Percentiles rank a stretch among this genome's conserved stretches.
These are phyloP conservation scores for Trinectes maculatus DNA, from an alignment of 2,113 vertebrate species.

Conservation along the genomic window DNA sequence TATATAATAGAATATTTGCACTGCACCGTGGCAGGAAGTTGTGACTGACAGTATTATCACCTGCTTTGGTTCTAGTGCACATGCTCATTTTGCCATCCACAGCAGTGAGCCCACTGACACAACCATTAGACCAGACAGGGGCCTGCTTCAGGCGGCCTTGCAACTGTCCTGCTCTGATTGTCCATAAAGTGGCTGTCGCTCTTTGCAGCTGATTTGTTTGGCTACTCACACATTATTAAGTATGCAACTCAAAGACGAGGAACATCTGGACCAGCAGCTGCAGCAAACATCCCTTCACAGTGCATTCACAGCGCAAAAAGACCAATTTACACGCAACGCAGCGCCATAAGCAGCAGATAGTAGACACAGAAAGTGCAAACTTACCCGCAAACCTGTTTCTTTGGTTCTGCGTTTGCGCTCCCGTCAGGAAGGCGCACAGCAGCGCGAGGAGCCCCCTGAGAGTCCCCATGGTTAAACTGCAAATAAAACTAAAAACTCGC, in stretches of 20 bases:
- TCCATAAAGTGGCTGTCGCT: background rate
- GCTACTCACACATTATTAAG: background rate
- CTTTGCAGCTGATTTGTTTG: background rate
- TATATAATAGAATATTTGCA: too few relatives aligned
- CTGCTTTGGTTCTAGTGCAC: conserved; percentile 8
- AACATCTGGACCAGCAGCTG: conserved; percentile 32
- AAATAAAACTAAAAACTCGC: conserved; percentile 11
- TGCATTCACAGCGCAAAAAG: background rate
- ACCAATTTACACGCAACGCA: background rate
- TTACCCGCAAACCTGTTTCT: conserved; percentile 62
- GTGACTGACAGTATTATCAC: background rate
- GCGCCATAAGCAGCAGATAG: background rate
- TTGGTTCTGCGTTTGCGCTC: conserved; percentile 39
- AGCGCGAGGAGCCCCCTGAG: conserved; percentile 66
- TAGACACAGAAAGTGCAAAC: conserved; percentile 14
- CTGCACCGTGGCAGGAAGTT: background rate
- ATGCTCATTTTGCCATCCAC: conserved; percentile 9
- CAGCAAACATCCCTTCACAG: conserved; percentile 7
- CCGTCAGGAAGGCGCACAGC: conserved; percentile 64
- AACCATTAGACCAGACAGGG: background rate
- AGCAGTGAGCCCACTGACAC: background rate
- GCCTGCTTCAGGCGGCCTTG: conserved; percentile 9
- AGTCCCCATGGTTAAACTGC: conserved; percentile 65
- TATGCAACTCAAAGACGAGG: background rate
- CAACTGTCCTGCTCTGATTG: background rate